Conservation (phyloP, 2,797 vertebrate genomes). For the Chelonia mydas region DNA sequence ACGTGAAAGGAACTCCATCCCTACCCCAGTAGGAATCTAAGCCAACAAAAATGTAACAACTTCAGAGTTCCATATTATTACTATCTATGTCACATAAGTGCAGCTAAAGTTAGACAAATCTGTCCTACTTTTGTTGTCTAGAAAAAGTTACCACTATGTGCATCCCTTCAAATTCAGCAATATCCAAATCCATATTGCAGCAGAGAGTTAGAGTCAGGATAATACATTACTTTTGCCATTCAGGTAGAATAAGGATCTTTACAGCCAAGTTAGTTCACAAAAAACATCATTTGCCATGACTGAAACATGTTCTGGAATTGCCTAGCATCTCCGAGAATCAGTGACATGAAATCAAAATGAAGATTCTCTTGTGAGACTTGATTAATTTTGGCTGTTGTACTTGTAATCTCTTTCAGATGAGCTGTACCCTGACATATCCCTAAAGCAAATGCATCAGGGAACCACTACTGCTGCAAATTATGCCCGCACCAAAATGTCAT, state of each 20-base stretch:
- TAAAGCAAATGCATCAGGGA: background rate
- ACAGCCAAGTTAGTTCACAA: background rate
- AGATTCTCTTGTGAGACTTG: background rate
- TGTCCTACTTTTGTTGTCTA: background rate
- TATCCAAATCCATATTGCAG: background rate
- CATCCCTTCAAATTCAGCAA: background rate
- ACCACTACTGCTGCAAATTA: background rate
- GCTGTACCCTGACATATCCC: background rate
- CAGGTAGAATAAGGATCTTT: background rate
- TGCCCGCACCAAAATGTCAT: background rate
- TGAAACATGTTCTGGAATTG: background rate
- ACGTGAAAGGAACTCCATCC: background rate
- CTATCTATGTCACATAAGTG: accelerated
- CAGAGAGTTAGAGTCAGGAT: background rate
- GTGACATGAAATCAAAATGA: background rate
- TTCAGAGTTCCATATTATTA: background rate
- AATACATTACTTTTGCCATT: background rate
- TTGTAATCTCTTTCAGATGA: background rate
- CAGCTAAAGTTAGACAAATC: background rate
- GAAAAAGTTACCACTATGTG: background rate
- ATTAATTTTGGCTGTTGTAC: background rate
- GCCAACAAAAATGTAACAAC: accelerated
- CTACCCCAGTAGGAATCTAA: background rate
- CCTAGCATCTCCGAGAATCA: too few species aligned
- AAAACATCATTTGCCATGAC: background rate